Evolutionary conservation across 2,888 invertebrate species (phyloP), one percentile per base, ranked within the genome.

Genomic region (Pycnomerus fuliginosus): DNA sequence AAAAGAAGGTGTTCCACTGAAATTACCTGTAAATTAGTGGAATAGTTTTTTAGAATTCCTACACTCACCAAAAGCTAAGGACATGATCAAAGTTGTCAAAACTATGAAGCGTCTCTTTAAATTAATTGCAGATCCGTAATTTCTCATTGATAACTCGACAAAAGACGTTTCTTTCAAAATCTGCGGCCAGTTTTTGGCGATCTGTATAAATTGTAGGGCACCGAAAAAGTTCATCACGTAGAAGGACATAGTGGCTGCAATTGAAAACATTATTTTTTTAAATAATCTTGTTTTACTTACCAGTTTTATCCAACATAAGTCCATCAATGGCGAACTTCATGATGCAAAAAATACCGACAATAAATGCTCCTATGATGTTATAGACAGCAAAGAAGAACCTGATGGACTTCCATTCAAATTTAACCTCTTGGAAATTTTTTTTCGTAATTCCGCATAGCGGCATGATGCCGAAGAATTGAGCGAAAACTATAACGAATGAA

Each of bases 1-100:
- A 68, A 69, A 5, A 68, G 47, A 23, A 65, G 38, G 40, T 69
- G 69, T 40, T 69, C 69, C 10, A 55, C 68, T 67, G 38, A 35
- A 64, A 59, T 44, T 10, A 4, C 11, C 8, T 10, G n/a, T n/a
- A n/a, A n/a, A 11, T 12, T 2, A 12, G n/a, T n/a, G n/a, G n/a
- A n/a, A n/a, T n/a, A n/a, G n/a, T n/a, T n/a, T n/a, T n/a, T n/a
- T n/a, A n/a, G n/a, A n/a, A n/a, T n/a, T n/a, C n/a, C n/a, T n/a
- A n/a, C n/a, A 7, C 4, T 1, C 35, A 57, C 72, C 62, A 48
- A 65, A 44, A 25, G 70, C 71, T 5, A 67, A 53, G 15, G 55
- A 36, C 58, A 70, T 61, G 12, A 70, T 52, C 5, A 61, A 52
- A 4, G 51, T 42, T 3, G 66, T 55, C 14, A 71, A 55, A 7